A percentile compares a stretch with the other conserved stretches of the same genome.
These are phyloP conservation scores for Pseudomugil tenellus DNA, from an alignment of 2,797 vertebrate species.

Conservation along the genomic window DNA sequence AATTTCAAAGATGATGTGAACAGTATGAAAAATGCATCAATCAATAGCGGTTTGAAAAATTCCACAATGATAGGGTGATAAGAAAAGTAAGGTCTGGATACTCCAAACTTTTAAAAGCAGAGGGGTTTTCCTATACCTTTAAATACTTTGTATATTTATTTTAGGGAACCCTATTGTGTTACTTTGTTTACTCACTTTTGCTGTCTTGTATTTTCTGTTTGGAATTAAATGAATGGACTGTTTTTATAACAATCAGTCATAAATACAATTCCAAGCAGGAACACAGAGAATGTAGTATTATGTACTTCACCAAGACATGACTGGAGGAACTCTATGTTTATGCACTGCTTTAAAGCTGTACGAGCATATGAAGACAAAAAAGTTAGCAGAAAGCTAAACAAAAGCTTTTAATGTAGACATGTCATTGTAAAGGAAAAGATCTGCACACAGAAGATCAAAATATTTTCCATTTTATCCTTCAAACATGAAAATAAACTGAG, in stretches of 20 bases:
- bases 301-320: not conserved
- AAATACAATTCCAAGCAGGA: not conserved
- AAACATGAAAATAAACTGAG: not conserved
- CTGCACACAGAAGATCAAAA: not conserved
- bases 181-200: too few species aligned
- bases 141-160: too few species aligned
- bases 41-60: not conserved
- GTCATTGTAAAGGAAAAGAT: not conserved
- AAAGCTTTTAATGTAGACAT: not conserved
- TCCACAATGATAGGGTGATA: conserved; percentile 1
- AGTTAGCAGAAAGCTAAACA: not conserved
- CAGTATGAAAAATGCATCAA: not conserved
- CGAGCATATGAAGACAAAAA: not conserved
- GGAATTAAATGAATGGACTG: not conserved
- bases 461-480: not conserved
- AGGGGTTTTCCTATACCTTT: conserved; percentile 3
- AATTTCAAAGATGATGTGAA: conserved; percentile 7
- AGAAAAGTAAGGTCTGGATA: conserved; percentile 14
- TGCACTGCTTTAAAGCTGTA: not conserved
- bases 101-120: conserved; percentile 16
- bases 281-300: not conserved
- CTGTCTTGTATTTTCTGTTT: not conserved
- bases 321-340: not conserved
- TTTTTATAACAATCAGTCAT: not conserved
- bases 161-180: too few species aligned